Base-by-base conservation (phyloP, 2,113 vertebrate species). In the Anser brachyrhynchus region DNA sequence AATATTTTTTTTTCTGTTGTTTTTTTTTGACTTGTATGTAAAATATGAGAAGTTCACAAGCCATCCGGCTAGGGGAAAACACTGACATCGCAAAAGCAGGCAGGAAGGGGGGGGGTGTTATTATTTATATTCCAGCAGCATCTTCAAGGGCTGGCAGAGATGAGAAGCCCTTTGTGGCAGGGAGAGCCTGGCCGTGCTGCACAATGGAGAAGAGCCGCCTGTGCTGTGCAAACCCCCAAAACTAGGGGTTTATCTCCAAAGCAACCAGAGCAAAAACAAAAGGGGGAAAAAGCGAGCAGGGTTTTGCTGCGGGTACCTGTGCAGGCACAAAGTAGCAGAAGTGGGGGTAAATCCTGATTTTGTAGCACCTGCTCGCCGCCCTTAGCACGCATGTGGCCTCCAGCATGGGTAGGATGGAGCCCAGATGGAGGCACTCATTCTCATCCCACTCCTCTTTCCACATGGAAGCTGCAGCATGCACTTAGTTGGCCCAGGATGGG, bases 61-160 rank as follows among this genome's bases (percentile, higher is more conserved):
- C 92, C 81, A 72, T 91, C 59, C 89, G 93, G 95, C 81, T 12
- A 3, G 7, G 58, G 90, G 87, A 89, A 89, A 87, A 71, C 59
- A 33, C 84, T 78, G 91, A 77, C 87, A 86, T 6, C 15, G 93
- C 55, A 0, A 33, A 80, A 89, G 64, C 0, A 74, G 84, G 6
- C 0, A 5, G 83, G 55, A n/a, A 1, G 31, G 49, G 76, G 37
- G 35, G 59, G 4, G 35, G 4, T 26, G n/a, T 22, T 1, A 20
- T 82, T 37, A 95, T 97, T 93, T 75, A 87, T 95, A 97, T 97
- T 97, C 96, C 95, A 90, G 90, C 90, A 62, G 95, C 96, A 96
- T 95, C 93, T 57, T 9, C 8, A 0, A 37, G 93, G 81, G 81
- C 87, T 39, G 87, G 44, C 14, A 0, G 74, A 13, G 74, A 81